Evolutionary conservation across 2,888 invertebrate species (phyloP).

Genomic region (Allacma fusca): DNA sequence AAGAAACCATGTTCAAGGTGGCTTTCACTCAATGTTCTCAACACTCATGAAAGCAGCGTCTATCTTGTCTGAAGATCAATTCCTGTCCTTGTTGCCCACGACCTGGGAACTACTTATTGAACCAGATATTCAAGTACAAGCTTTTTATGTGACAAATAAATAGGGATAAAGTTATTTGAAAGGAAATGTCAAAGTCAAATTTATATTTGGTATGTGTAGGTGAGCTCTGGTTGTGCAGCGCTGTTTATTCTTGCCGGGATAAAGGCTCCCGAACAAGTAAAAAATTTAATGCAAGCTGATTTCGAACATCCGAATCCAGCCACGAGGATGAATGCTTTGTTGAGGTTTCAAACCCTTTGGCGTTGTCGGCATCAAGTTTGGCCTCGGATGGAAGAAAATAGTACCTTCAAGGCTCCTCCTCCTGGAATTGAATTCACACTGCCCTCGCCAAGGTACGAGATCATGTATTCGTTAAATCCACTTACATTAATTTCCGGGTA

Average conservation of each 20-base stretch:
- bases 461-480: not conserved
- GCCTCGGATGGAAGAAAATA: conserved; percentile 98
- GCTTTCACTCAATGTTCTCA: conserved; percentile 89
- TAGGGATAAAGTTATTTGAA: too few relatives aligned
- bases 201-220: conserved; percentile 39
- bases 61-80: conserved; percentile 85
- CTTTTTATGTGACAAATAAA: not conserved
- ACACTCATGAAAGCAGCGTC: conserved; percentile 88
- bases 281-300: conserved; percentile 87
- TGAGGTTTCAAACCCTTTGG: conserved; percentile 88
- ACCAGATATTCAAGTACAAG: conserved; percentile 70
- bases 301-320: conserved; percentile 84
- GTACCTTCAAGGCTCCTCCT: conserved; percentile 97
- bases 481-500: too few relatives aligned
- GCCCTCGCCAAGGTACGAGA: conserved; percentile 83
- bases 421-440: conserved; percentile 99
- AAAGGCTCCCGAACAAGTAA: conserved; percentile 86
- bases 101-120: conserved; percentile 96
- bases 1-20: conserved; percentile 79
- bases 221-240: conserved; percentile 72
- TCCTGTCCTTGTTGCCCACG: conserved; percentile 85
- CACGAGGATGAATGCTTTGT: conserved; percentile 82
- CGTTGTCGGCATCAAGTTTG: conserved; percentile 97
- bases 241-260: conserved; percentile 93
- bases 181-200: too few relatives aligned